Evolutionary conservation across 2,113 vertebrate species (phyloP), one percentile per base, ranked within the genome.

Genomic region (Amblyopsis rosae): DNA sequence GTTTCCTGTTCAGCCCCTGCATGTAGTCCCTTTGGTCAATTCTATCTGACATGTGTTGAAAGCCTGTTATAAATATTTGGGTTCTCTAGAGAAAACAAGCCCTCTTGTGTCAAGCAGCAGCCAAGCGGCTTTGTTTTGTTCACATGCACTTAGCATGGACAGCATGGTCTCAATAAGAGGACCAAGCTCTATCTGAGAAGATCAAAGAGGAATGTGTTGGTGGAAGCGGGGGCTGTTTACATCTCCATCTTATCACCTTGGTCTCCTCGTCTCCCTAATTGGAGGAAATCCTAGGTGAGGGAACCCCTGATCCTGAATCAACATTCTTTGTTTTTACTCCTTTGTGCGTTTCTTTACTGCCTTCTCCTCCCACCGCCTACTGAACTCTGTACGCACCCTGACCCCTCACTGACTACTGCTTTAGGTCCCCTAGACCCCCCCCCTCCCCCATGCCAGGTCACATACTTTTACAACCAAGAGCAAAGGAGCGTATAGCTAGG

Each of bases 371-470:
- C 68, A 67, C 64, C 32, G 76, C 90, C 71, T 79, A 56, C 67
- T 91, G 92, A 93, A 92, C 92, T 92, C 89, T 80, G 16, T 9
- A 32, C 75, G 87, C 86, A 87, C 92, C 90, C 81, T 92, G 90
- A 92, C 91, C 90, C 69, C 51, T 82, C 68, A 10, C 48, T 88
- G 86, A 81, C 77, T 69, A 78, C 85, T 89, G 83, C 87, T 80
- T 63, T 72, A 73, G 76, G 26, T 26, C 26, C 77, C 79, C 84
- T 81, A 82, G 84, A 68, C 69, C 61, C 57, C 70, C 56, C 65
- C 64, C 55, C 19, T 9, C 53, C 12, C 13, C 56, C 48, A 19
- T 9, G 12, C 59, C 70, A 73, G 69, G 75, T 83, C 75, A 63
- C 15, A 12, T 45, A 75, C 69, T 85, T 89, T 85, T 85, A 77